A percentile compares a stretch with the other conserved stretches of the same genome.
Conservation (phyloP, 2,113 vertebrate genomes). For the Grammomys surdaster region DNA sequence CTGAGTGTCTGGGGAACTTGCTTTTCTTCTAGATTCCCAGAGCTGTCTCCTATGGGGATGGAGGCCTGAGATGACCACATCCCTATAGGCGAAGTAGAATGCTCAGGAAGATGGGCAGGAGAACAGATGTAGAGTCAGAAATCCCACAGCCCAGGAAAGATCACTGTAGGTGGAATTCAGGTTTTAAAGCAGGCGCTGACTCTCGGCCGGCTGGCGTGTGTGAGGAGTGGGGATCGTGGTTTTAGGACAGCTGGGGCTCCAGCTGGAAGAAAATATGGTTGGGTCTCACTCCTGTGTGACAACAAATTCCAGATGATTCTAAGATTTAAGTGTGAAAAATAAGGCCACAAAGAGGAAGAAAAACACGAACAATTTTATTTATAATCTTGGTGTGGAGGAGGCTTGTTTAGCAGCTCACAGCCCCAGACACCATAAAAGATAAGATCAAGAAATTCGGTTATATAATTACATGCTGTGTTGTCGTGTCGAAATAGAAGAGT, state of each 20-base stretch:
- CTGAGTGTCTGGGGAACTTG: background rate
- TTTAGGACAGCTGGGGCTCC: constrained; percentile 18
- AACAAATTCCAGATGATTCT: constrained; percentile 54
- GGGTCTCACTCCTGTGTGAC: constrained; percentile 5
- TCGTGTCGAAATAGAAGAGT: constrained; percentile 34
- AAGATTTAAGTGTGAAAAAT: constrained; percentile 46
- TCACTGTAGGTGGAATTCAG: background rate
- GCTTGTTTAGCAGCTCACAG: constrained; percentile 2
- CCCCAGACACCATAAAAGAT: constrained; percentile 26
- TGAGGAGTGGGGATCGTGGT: background rate
- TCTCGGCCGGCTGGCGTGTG: background rate
- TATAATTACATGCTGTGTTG: constrained; percentile 7
- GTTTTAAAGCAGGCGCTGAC: background rate
- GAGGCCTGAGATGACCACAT: background rate
- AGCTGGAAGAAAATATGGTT: constrained; percentile 2
- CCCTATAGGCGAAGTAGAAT: background rate
- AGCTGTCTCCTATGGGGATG: background rate
- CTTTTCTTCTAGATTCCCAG: background rate
- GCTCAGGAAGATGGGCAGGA: background rate
- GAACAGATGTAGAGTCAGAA: background rate
- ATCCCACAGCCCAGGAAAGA: too few species aligned
- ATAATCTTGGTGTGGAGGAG: constrained; percentile 39
- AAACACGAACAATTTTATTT: constrained; percentile 6
- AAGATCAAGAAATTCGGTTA: constrained; percentile 14
- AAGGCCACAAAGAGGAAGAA: constrained; percentile 53